phyloP scores from a whole-genome alignment of 2,888 invertebrate species.

The Dasysyrphus tricinctus region DNA sequence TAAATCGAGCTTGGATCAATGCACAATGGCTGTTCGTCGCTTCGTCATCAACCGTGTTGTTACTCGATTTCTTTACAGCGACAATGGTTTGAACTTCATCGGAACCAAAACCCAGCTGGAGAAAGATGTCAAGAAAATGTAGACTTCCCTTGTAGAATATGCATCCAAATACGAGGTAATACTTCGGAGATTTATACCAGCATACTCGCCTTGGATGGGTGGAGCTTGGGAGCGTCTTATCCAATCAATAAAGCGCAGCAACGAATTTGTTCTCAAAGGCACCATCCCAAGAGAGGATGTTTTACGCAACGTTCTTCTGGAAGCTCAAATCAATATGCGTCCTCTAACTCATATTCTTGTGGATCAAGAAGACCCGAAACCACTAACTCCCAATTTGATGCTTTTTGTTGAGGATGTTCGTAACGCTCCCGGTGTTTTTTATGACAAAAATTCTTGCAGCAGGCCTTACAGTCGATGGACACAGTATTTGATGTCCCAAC shows the following conservation, averaged over 20 bases:
- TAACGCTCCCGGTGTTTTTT: background rate
- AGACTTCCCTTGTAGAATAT: background rate
- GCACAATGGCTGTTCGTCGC: constrained; percentile 19
- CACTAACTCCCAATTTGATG: constrained; percentile 5
- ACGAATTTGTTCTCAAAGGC: too few relatives aligned
- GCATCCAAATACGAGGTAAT: constrained; percentile 15
- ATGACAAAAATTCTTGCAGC: background rate
- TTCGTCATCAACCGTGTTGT: constrained; percentile 24
- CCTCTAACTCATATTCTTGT: constrained; percentile 5
- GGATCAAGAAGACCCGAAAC: constrained; percentile 19
- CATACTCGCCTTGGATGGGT: constrained; percentile 35
- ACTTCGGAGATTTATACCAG: constrained; percentile 46
- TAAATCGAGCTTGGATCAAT: constrained; percentile 34
- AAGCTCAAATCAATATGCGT: constrained; percentile 4
- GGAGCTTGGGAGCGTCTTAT: constrained; percentile 20
- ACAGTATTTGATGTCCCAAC: constrained; percentile 11
- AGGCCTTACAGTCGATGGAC: background rate
- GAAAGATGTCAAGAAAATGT: constrained; percentile 21
- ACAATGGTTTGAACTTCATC: constrained; percentile 28
- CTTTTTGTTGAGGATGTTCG: constrained; percentile 8
- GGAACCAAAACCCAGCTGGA: constrained; percentile 17
- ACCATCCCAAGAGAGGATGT: too few relatives aligned
- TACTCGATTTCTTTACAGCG: constrained; percentile 11
- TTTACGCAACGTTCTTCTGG: background rate
- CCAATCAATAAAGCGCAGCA: too few relatives aligned